phyloP scores from a whole-genome alignment of 1,140 invertebrate genomes.

The Scaptomyza hsui region DNA sequence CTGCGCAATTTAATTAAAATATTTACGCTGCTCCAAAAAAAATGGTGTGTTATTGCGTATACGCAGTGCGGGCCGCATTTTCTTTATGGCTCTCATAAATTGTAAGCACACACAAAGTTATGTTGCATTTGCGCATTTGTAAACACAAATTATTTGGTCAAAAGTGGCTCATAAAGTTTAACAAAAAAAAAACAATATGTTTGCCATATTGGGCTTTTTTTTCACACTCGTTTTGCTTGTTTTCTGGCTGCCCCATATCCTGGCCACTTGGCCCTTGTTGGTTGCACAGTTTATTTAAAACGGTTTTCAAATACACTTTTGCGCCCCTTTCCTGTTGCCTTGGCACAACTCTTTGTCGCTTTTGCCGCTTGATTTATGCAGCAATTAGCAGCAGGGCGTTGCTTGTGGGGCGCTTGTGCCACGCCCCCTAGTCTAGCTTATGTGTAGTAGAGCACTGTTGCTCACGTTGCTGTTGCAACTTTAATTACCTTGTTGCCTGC shows the following conservation, averaged over 20 bases:
- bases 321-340: not conserved
- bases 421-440: constrained; percentile 12
- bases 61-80: constrained; percentile 39
- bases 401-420: constrained; percentile 24
- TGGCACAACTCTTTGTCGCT: constrained; percentile 17
- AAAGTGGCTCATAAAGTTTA: constrained; percentile 45
- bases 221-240: not conserved
- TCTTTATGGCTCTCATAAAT: constrained; percentile 43
- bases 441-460: constrained; percentile 19
- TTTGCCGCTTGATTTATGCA: constrained; percentile 76
- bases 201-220: constrained; percentile 14
- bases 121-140: constrained; percentile 29
- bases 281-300: constrained; percentile 67
- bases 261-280: constrained; percentile 25
- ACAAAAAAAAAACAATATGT: constrained; percentile 28
- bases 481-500: constrained; percentile 38
- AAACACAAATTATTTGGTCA: constrained; percentile 41
- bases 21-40: constrained; percentile 44
- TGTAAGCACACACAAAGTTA: constrained; percentile 4
- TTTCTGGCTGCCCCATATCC: not conserved
- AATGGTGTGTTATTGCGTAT: constrained; percentile 58
- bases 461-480: constrained; percentile 36
- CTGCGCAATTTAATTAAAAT: constrained; percentile 72
- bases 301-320: constrained; percentile 47
- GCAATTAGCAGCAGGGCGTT: constrained; percentile 63